A percentile compares a stretch with the other conserved stretches of the same genome.
phyloP scores from a whole-genome alignment of 2,113 vertebrate species.

The Edolisoma coerulescens region DNA sequence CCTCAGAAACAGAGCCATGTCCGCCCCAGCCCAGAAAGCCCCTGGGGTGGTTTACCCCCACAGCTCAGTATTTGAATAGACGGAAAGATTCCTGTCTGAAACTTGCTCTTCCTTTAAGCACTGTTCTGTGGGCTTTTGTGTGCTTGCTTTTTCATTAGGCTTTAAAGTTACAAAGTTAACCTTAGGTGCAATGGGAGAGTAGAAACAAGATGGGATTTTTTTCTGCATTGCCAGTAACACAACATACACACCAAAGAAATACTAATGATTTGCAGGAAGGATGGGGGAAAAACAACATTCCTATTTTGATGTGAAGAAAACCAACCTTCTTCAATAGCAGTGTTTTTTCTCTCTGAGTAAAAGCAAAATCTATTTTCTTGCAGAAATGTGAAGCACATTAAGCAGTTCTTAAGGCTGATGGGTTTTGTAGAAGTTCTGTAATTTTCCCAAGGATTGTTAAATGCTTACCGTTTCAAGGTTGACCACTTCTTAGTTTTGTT shows the following conservation, averaged over 20 bases:
- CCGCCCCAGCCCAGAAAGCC: too few species aligned
- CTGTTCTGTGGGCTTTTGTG: not conserved
- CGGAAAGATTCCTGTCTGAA: not conserved
- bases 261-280: not conserved
- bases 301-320: not conserved
- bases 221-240: not conserved
- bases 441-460: not conserved
- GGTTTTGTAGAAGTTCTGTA: not conserved
- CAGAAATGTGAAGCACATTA: not conserved
- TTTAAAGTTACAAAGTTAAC: not conserved
- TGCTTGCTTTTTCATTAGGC: not conserved
- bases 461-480: not conserved
- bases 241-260: not conserved
- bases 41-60: fast-evolving
- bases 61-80: not conserved
- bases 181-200: not conserved
- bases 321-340: not conserved
- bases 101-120: not conserved
- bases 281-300: not conserved
- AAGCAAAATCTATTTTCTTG: not conserved
- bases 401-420: not conserved
- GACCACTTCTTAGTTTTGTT: conserved; percentile 12
- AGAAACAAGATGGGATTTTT: not conserved
- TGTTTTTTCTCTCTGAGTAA: not conserved
- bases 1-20: not conserved